A percentile compares a stretch with the other conserved stretches of the same genome.
Evolutionary conservation across 2,113 vertebrate genomes (phyloP).

Genomic region (Phalacrocorax carbo): DNA sequence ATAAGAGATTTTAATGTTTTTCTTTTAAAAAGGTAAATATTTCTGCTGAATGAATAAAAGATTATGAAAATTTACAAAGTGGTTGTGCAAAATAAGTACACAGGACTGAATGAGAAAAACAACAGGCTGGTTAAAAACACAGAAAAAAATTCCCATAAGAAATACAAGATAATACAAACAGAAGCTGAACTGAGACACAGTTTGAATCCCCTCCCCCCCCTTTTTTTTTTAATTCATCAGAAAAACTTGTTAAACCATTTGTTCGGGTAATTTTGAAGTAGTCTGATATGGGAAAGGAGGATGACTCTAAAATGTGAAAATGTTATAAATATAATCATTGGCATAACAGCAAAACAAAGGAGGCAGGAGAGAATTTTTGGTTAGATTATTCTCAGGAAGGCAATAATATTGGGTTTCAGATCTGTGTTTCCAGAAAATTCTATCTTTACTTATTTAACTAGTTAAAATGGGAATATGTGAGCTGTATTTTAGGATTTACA

Average conservation of each 20-base stretch:
- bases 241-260: neutral
- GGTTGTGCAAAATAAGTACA: neutral
- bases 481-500: neutral
- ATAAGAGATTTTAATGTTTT: neutral
- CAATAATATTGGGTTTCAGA: neutral
- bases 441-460: neutral
- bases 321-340: neutral
- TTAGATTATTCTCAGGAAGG: neutral
- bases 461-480: neutral
- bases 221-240: rapidly evolving
- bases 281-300: neutral
- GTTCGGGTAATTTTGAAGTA: neutral
- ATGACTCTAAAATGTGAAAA: neutral
- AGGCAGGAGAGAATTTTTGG: neutral
- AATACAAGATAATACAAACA: neutral
- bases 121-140: neutral
- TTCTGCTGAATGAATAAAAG: neutral
- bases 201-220: rapidly evolving
- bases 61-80: neutral
- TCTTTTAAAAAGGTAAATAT: neutral
- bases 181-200: neutral
- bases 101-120: neutral
- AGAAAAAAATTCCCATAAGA: neutral
- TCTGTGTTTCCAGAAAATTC: neutral
- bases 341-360: rapidly evolving